phyloP scores from a whole-genome alignment of 2,888 invertebrate species.

The Dioctria rufipes region DNA sequence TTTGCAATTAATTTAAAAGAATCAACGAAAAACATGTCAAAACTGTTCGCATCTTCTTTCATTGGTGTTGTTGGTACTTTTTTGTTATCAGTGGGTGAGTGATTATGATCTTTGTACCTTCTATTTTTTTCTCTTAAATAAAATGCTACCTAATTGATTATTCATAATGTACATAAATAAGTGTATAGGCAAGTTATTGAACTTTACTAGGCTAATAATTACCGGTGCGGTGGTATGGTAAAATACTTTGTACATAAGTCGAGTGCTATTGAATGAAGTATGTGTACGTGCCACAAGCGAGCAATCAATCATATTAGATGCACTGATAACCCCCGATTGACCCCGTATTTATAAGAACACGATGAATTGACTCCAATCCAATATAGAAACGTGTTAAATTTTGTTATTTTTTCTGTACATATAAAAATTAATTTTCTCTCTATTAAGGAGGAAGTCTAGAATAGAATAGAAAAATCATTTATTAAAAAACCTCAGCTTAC shows the following conservation, averaged over 20 bases:
- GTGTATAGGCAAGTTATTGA: not conserved
- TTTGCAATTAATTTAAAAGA: not conserved
- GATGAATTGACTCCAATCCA: too few species aligned
- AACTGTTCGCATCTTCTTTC: not conserved
- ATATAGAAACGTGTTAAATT: too few species aligned
- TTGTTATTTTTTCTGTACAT: too few species aligned
- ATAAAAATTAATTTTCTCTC: too few species aligned
- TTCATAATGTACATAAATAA: not conserved
- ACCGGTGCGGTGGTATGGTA: not conserved
- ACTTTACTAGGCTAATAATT: not conserved
- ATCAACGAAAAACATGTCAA: conserved; percentile 13
- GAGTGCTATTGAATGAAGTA: not conserved
- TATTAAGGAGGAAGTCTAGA: too few species aligned
- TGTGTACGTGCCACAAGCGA: too few species aligned
- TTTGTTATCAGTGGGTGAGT: conserved; percentile 20
- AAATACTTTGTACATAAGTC: not conserved
- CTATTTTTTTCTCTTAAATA: not conserved
- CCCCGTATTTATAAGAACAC: too few species aligned
- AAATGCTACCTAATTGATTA: not conserved
- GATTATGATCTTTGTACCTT: not conserved
- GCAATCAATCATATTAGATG: too few species aligned
- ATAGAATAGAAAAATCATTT: too few species aligned
- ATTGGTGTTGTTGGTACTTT: not conserved
- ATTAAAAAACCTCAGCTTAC: too few species aligned
- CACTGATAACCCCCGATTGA: too few species aligned